Evolutionary conservation across 2,797 vertebrate species (phyloP).

Genomic region (Craterocephalus amniculus): DNA sequence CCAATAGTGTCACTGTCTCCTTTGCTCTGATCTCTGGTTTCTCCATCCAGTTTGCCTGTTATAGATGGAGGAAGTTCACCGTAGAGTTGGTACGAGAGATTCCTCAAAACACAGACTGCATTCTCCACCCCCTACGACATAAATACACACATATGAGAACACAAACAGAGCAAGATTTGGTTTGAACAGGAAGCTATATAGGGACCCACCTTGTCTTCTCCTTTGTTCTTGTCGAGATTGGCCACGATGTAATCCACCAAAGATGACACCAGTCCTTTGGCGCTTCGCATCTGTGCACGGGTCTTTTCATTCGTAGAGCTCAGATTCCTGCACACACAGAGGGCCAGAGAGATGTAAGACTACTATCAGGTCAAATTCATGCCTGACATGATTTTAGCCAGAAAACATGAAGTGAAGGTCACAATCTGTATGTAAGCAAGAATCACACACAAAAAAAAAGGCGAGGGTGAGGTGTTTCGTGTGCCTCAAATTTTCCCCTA

Average conservation of each 20-base stretch:
- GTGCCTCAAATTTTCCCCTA: not conserved
- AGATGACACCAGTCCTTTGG: conserved; percentile 85
- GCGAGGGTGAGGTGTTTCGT: too few relatives aligned
- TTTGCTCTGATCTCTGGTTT: conserved; percentile 58
- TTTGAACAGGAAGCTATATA: conserved; percentile 1
- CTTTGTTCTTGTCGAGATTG: conserved; percentile 79
- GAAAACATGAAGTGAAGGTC: not conserved
- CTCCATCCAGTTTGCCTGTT: conserved; percentile 84
- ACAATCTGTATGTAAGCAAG: not conserved
- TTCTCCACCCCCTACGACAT: conserved; percentile 92
- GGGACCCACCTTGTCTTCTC: conserved; percentile 88
- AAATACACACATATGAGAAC: conserved; percentile 20
- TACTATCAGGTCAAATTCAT: conserved; percentile 8
- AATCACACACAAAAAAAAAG: not conserved
- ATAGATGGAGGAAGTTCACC: conserved; percentile 85
- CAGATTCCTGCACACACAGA: conserved; percentile 86
- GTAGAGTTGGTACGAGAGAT: conserved; percentile 95
- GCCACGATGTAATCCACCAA: conserved; percentile 87
- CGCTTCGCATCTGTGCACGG: conserved; percentile 89
- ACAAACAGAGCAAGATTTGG: not conserved
- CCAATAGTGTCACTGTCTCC: conserved; percentile 84
- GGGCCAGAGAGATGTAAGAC: conserved; percentile 8
- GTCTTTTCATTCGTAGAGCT: conserved; percentile 91
- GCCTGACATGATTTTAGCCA: conserved; percentile 5
- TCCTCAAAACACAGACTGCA: conserved; percentile 90